phyloP scores from a whole-genome alignment of 2,797 vertebrate genomes.

The Stomatorhinus walkeri region DNA sequence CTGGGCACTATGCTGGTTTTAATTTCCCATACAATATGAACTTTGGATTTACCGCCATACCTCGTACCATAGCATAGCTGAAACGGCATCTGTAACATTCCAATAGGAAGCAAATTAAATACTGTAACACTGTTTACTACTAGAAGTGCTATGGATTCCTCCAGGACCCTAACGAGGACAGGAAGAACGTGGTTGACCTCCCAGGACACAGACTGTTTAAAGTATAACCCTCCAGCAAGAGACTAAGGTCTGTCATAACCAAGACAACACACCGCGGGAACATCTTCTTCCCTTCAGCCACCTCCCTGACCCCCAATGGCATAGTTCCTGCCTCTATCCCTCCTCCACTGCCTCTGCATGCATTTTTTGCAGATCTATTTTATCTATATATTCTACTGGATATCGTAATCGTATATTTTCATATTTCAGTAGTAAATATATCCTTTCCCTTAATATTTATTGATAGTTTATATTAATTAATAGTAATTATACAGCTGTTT shows the following conservation, averaged over 20 bases:
- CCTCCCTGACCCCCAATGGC: no score
- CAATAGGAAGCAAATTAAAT: neutral
- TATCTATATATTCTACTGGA: neutral
- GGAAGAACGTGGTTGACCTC: no score
- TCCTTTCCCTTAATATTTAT: neutral
- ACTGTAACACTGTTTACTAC: neutral
- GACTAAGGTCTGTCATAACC: no score
- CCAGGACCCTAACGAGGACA: no score
- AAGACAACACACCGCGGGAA: no score
- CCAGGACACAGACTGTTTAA: no score
- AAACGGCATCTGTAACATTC: neutral
- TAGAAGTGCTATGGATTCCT: neutral
- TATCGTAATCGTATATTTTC: neutral
- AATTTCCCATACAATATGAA: neutral
- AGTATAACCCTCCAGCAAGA: no score
- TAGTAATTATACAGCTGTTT: neutral
- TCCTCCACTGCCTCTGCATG: no score
- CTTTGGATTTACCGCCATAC: neutral
- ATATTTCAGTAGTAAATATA: neutral
- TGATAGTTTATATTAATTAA: neutral
- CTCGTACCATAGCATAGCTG: neutral
- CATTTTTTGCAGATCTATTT: neutral
- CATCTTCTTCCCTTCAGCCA: no score
- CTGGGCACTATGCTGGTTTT: neutral
- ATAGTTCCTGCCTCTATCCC: no score